Evolutionary conservation across 2,888 invertebrate genomes (phyloP), one percentile per base, ranked within the genome.

Genomic region (Microplitis manilae): DNA sequence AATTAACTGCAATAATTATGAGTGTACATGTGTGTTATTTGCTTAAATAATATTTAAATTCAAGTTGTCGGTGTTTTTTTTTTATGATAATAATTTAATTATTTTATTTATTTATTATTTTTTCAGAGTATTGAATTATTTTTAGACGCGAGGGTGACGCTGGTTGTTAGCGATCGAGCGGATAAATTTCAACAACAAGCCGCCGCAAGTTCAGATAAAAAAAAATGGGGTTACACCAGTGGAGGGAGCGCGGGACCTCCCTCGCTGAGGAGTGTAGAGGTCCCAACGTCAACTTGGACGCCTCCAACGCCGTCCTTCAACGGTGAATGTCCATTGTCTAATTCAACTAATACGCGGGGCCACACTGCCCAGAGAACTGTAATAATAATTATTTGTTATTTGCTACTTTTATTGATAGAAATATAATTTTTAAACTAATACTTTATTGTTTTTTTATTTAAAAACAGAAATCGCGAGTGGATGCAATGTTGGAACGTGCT

Each of bases 401-500:
- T 17, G 5, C 2, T 30, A 30, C 4, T 40, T 61, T 39, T 13
- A 7, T 67, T 60, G 8, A 17, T 75, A 60, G 6, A 59, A 39
- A n/a, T 2, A 50, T 5, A 40, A 30, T 30, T 30, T 30, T 30
- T 4, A 61, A 20, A 61, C 59, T 73, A 38, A 40, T 50, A 20
- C 38, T 64, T 8, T 2, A 50, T 81, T 79, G 79, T 82, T 76
- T 77, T 77, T 8, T 50, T 13, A 50, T 50, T 50, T 50, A 13
- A 50, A 50, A 50, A 73, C 83, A 91, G 91, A 91, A 91, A 91
- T 92, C 93, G 86, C 94, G 95, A 90, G 94, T 94, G 90, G 95
- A 95, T 94, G 95, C 95, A 91, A 95, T 95, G 94, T 93, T 95
- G 90, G 94, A 94, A 92, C 93, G 94, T 90, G 94, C 93, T 90